Evolutionary conservation across 2,888 invertebrate species (phyloP).

Genomic region (Pyrgus malvae): DNA sequence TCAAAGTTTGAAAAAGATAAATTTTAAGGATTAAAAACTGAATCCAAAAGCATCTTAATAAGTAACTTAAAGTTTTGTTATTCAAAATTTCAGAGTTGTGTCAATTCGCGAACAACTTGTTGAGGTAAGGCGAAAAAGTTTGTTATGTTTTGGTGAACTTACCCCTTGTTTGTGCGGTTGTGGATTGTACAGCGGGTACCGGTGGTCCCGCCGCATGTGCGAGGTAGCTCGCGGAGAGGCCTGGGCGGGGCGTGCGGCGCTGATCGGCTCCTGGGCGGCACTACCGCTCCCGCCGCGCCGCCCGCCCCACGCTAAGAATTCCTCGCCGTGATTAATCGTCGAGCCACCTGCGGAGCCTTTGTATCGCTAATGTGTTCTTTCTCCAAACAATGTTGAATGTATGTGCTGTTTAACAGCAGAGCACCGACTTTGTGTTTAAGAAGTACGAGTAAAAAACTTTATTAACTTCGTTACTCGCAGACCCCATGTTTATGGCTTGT

Average conservation of each 20-base stretch:
- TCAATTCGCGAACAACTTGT: neutral
- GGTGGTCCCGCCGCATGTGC: conserved; percentile 26
- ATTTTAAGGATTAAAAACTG: too few species aligned
- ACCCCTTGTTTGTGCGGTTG: conserved; percentile 3
- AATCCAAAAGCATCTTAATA: too few species aligned
- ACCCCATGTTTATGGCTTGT: too few species aligned
- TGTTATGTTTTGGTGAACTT: neutral
- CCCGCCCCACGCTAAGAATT: conserved; percentile 48
- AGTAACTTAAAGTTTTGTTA: neutral
- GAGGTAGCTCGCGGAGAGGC: conserved; percentile 41
- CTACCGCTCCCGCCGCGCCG: conserved; percentile 64
- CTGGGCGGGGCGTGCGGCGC: conserved; percentile 59
- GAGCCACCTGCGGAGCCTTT: conserved; percentile 79
- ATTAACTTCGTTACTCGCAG: too few species aligned
- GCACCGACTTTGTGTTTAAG: neutral
- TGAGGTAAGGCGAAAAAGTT: neutral
- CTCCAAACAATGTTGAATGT: conserved; percentile 43
- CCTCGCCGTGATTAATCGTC: conserved; percentile 74
- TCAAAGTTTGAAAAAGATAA: too few species aligned
- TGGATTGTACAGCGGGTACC: neutral
- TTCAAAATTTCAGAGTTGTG: neutral
- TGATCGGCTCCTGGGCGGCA: conserved; percentile 63
- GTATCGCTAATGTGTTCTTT: conserved; percentile 46
- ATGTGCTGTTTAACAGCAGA: conserved; percentile 20
- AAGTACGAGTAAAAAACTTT: too few species aligned